Percentiles rank a stretch among this genome's conserved stretches.
Conservation (phyloP, 2,797 vertebrate species). For the Phrynocephalus vlangalii region DNA sequence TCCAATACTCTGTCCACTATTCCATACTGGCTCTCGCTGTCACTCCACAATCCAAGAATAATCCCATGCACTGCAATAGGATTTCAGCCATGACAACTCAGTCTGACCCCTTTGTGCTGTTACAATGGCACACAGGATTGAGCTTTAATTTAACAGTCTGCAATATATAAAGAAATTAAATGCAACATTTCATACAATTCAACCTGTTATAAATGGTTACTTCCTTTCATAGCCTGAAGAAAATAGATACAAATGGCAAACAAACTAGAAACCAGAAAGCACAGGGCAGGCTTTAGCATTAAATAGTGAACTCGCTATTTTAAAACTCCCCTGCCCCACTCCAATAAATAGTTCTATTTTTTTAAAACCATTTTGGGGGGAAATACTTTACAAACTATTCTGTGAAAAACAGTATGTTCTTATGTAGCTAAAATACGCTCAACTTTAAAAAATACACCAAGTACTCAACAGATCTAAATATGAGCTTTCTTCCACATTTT, state of each 20-base stretch:
- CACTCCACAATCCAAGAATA: background rate
- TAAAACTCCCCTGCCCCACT: background rate
- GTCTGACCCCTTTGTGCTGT: background rate
- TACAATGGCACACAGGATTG: background rate
- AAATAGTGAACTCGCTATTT: background rate
- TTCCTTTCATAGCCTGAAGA: background rate
- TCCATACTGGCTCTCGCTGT: no score
- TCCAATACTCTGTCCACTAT: no score
- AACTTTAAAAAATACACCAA: slow-evolving; percentile 14
- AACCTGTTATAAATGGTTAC: background rate
- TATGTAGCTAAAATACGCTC: background rate
- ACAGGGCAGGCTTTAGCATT: background rate
- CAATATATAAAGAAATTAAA: slow-evolving; percentile 33
- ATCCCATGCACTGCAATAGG: background rate
- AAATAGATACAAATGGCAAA: background rate
- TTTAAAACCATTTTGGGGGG: slow-evolving; percentile 26
- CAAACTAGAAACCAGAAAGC: background rate
- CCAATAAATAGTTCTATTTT: slow-evolving; percentile 1
- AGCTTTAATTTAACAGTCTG: accelerated
- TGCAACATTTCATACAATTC: background rate
- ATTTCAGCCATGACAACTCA: background rate
- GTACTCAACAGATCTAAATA: slow-evolving; percentile 68
- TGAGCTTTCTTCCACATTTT: slow-evolving; percentile 34
- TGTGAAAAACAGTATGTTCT: background rate
- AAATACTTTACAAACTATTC: background rate